These are phyloP conservation scores for Pyrrhosoma nymphula DNA, from an alignment of 2,888 invertebrate species.

Conservation along the genomic window DNA sequence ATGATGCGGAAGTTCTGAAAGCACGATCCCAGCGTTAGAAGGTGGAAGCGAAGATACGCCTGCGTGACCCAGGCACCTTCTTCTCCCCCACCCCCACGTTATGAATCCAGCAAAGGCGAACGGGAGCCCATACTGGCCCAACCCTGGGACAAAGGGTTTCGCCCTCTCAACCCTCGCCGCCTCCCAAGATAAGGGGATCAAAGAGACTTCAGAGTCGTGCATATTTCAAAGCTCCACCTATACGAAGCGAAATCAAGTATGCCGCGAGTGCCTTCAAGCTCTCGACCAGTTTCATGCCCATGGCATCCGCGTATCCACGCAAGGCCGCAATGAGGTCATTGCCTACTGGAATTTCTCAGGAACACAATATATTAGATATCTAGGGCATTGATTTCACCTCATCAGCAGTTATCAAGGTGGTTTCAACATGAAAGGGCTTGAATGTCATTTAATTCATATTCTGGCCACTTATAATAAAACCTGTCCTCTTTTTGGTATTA, in stretches of 20 bases:
- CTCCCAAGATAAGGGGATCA: background rate
- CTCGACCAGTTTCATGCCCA: background rate
- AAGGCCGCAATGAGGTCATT: background rate
- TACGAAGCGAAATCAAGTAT: background rate
- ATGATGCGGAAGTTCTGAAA: background rate
- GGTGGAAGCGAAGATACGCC: background rate
- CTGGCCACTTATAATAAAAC: too few species aligned
- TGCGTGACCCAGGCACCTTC: background rate
- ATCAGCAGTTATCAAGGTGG: too few species aligned
- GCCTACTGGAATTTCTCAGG: too few species aligned
- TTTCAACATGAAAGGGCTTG: too few species aligned
- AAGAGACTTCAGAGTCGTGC: background rate
- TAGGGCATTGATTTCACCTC: too few species aligned
- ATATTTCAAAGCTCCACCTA: background rate
- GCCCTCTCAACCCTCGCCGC: background rate
- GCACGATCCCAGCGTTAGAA: background rate
- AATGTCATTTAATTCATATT: too few species aligned
- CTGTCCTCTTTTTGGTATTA: too few species aligned
- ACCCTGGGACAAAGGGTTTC: background rate
- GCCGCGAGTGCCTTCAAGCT: background rate
- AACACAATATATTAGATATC: too few species aligned
- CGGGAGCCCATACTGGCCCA: background rate
- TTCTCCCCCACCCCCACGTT: background rate
- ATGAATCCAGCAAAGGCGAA: background rate
- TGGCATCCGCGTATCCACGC: background rate